Percentiles rank a stretch among this genome's conserved stretches.
phyloP scores from a whole-genome alignment of 2,113 vertebrate species.

The Corythoichthys haematopterus region DNA sequence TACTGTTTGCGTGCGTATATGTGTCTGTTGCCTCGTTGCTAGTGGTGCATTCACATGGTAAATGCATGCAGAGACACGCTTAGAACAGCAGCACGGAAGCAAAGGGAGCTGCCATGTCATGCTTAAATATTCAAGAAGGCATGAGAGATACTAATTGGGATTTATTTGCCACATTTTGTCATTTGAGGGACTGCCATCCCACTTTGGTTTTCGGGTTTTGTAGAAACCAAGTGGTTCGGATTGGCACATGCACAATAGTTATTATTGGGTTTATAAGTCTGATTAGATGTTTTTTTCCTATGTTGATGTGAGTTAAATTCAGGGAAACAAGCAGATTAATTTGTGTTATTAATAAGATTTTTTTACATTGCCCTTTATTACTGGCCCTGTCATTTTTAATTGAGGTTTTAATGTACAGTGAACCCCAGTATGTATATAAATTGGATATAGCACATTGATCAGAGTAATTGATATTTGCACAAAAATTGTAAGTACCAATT shows the following conservation, averaged over 20 bases:
- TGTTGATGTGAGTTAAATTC: neutral
- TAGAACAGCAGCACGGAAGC: conserved; percentile 30
- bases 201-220: conserved; percentile 51
- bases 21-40: conserved; percentile 10
- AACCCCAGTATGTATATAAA: neutral
- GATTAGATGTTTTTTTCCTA: neutral
- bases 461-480: neutral
- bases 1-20: conserved; percentile 9
- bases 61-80: conserved; percentile 47
- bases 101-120: conserved; percentile 44
- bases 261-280: neutral
- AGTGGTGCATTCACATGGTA: conserved; percentile 41
- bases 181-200: conserved; percentile 38
- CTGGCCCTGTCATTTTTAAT: neutral
- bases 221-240: conserved; percentile 59
- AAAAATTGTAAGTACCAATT: neutral
- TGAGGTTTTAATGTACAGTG: neutral
- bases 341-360: neutral
- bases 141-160: neutral
- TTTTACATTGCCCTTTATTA: neutral
- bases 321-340: neutral
- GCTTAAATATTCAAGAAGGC: conserved; percentile 24
- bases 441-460: no score
- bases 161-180: neutral
- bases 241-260: conserved; percentile 47